A percentile compares a stretch with the other conserved stretches of the same genome.
Conservation (phyloP, 1,140 invertebrate species). For the Orussus abietinus region DNA sequence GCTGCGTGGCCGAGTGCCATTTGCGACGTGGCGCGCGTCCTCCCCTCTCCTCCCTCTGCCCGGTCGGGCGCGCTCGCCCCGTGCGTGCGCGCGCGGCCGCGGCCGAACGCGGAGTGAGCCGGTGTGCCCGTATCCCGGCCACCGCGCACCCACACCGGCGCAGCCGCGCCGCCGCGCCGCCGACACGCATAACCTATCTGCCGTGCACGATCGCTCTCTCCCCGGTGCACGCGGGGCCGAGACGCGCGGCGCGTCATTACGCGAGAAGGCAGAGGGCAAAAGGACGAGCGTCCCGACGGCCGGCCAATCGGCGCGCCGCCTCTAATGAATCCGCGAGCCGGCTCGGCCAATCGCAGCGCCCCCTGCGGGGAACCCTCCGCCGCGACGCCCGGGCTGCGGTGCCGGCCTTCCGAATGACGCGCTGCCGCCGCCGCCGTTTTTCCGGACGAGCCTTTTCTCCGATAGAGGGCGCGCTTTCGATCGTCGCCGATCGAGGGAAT, state of each 20-base stretch:
- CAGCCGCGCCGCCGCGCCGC: too few species aligned
- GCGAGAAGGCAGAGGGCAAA: conserved; percentile 34
- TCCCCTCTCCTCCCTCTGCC: too few species aligned
- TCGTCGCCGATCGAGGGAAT: too few species aligned
- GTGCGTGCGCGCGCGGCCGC: not conserved
- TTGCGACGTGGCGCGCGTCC: conserved; percentile 33
- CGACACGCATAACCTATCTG: conserved; percentile 34
- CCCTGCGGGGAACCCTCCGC: conserved; percentile 16
- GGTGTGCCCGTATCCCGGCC: too few species aligned
- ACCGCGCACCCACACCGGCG: too few species aligned
- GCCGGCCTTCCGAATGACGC: too few species aligned
- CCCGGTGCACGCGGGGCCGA: conserved; percentile 32
- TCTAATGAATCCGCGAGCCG: conserved; percentile 46
- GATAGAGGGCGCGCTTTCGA: too few species aligned
- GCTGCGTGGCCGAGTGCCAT: conserved; percentile 34
- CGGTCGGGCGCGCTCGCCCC: conserved; percentile 12
- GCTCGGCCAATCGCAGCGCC: conserved; percentile 34
- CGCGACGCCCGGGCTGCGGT: conserved; percentile 21
- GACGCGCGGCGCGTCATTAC: conserved; percentile 37
- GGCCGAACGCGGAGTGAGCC: not conserved
- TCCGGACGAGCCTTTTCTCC: too few species aligned
- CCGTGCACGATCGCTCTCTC: conserved; percentile 42
- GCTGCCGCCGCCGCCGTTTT: too few species aligned
- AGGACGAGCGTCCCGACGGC: conserved; percentile 29
- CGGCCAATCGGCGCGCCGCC: conserved; percentile 36